Conservation (phyloP, 2,113 vertebrate species). For the Muntiacus reevesi region DNA sequence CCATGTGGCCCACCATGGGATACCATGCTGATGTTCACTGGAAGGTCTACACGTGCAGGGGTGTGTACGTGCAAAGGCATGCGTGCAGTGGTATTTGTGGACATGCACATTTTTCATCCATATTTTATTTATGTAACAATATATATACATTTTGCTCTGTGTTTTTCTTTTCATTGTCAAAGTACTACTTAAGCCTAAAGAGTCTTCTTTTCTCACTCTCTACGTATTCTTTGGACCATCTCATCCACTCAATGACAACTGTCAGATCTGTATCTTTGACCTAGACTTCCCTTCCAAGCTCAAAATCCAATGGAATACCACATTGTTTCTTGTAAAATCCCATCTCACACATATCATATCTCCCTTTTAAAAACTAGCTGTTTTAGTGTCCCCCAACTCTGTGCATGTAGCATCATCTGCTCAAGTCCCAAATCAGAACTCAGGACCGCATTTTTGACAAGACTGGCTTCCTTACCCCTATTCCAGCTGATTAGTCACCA, state of each 20-base stretch:
- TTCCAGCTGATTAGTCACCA: background rate
- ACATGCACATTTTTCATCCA: background rate
- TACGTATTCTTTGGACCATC: background rate
- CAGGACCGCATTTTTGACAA: background rate
- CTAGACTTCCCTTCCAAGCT: background rate
- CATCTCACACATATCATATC: background rate
- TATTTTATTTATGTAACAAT: background rate
- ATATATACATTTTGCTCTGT: background rate
- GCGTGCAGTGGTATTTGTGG: background rate
- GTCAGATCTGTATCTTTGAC: background rate
- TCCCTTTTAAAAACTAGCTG: background rate
- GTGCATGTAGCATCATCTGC: background rate
- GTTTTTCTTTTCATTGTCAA: background rate
- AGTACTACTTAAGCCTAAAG: background rate
- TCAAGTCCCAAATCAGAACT: background rate
- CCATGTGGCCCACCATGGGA: background rate
- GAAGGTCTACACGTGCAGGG: background rate
- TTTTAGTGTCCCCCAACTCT: background rate
- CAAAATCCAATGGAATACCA: background rate
- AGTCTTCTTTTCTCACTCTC: background rate
- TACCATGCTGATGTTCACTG: background rate
- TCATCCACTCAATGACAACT: background rate
- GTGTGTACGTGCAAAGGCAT: rapidly evolving
- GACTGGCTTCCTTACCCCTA: background rate
- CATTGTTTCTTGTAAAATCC: background rate